These are phyloP conservation scores for Propithecus deckenii DNA, from an alignment of 2,797 vertebrate genomes.

Conservation along the genomic window DNA sequence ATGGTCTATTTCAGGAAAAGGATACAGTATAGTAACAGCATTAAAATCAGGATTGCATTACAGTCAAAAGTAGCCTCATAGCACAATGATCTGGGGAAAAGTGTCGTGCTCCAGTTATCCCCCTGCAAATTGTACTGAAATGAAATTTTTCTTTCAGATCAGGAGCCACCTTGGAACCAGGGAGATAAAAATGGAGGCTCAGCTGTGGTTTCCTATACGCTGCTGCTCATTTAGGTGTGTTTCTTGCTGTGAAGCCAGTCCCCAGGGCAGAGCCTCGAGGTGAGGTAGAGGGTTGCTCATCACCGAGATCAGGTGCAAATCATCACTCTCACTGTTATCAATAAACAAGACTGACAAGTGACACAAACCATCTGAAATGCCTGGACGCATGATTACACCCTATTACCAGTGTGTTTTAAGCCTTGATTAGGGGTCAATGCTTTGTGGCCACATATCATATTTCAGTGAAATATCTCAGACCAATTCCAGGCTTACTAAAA, in stretches of 20 bases:
- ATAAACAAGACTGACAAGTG: neutral
- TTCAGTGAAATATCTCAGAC: neutral
- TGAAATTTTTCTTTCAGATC: neutral
- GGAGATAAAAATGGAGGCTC: neutral
- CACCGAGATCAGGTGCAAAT: neutral
- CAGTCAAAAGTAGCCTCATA: neutral
- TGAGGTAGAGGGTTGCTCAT: neutral
- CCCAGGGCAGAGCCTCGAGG: neutral
- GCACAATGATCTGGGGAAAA: neutral
- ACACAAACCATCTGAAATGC: neutral
- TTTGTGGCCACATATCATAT: neutral
- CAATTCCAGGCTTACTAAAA: neutral
- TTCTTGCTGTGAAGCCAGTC: neutral
- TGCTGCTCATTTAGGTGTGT: no score
- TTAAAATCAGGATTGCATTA: neutral
- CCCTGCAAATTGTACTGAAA: rapidly evolving
- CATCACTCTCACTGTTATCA: neutral
- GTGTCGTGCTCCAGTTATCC: neutral
- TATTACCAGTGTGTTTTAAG: neutral
- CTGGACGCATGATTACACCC: neutral
- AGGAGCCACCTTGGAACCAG: no score
- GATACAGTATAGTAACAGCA: neutral
- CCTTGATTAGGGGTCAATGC: neutral
- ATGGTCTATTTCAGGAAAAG: neutral
- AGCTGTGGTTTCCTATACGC: neutral